Evolutionary conservation across 2,888 invertebrate species (phyloP), one percentile per base, ranked within the genome.

Genomic region (Epirrhoe tristata): DNA sequence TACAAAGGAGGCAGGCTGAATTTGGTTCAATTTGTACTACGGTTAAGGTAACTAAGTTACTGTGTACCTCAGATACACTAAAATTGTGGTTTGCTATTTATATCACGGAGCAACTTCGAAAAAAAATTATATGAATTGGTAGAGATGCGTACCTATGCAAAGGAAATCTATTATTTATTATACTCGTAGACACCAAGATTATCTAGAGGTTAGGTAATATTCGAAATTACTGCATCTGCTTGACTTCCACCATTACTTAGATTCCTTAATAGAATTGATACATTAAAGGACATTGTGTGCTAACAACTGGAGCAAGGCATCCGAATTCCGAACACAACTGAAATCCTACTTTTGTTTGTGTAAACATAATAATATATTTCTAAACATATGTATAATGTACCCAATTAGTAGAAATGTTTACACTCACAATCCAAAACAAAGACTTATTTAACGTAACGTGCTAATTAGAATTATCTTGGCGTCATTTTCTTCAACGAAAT

Each of bases 401-500:
- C 10, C 0, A 53, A 43, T 46, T 51, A 53, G 36, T 36, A 61
- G 16, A 51, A 12, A 57, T 51, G 39, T 56, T n/a, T 8, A 39
- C 36, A 34, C 39, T 24, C 56, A 57, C 17, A 52, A 32, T 48
- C 3, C 36, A 39, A 64, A 60, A 60, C 60, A 60, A 65, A 60
- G 17, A n/a, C 34, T 56, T 51, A 1, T 6, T 6, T 46, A 43
- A 55, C 62, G 54, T 43, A 58, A 54, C 31, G 58, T 67, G 63
- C 58, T 63, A 63, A 67, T 63, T 55, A 67, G 58, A 31, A 54
- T 59, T 46, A 52, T 52, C 32, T 43, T 56, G 31, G 12, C 48
- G 59, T 36, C 39, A 43, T 60, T 67, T 17, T 31, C 63, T 46
- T 63, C 59, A 46, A 48, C 52, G 36, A 58, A 67, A 67, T 66